These are phyloP conservation scores for Condylura cristata DNA, from an alignment of 2,113 vertebrate genomes.

Conservation along the genomic window DNA sequence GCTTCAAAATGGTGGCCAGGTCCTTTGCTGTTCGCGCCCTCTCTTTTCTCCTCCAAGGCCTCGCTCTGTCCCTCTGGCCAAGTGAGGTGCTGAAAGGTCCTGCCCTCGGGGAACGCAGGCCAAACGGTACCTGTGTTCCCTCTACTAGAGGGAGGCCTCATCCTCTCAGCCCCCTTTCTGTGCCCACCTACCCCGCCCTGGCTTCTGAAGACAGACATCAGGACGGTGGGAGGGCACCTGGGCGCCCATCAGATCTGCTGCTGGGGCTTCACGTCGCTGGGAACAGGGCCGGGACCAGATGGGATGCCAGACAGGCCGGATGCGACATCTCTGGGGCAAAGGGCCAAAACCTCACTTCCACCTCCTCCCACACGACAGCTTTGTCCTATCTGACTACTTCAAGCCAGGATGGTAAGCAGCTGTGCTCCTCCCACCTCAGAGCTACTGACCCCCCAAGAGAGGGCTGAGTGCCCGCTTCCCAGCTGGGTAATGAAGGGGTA, in stretches of 20 bases:
- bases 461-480: neutral
- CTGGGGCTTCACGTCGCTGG: neutral
- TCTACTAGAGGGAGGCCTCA: neutral
- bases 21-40: neutral
- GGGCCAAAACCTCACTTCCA: neutral
- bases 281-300: neutral
- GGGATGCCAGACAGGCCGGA: neutral
- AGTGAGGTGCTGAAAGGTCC: neutral
- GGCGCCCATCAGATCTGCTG: neutral
- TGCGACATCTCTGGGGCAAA: neutral
- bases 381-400: neutral
- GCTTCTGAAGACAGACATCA: neutral
- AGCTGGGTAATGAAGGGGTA: neutral
- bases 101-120: neutral
- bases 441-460: neutral
- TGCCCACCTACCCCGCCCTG: neutral
- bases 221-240: neutral
- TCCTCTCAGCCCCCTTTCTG: neutral
- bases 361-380: neutral
- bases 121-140: neutral
- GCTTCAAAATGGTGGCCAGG: neutral
- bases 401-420: neutral
- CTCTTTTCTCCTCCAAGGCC: neutral
- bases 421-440: neutral
- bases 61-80: neutral